Base-by-base conservation (phyloP, 2,113 vertebrate genomes). In the Pseudopodoces humilis region DNA sequence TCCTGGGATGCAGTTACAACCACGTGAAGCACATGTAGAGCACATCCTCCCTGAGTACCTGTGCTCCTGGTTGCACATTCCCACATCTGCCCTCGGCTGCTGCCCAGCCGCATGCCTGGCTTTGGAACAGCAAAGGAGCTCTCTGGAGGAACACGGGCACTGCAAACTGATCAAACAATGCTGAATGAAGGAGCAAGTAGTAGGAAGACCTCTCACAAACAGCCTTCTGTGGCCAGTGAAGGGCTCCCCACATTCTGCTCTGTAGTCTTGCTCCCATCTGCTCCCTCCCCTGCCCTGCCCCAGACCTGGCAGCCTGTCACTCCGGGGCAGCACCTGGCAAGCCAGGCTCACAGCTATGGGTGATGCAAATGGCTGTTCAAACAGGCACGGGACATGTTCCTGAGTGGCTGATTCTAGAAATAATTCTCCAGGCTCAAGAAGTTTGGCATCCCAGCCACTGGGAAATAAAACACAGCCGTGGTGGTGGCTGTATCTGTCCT, bases 51-150 rank as follows among this genome's bases (percentile, higher is more conserved):
- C 53, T 2, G 35, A 79, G 43, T n/a, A 37, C 63, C 28, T 3
- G 0, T 23, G 43, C 49, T 69, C 27, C 83, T 19, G 49, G 24
- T 3, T 56, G 33, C 46, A 12, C 1, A 0, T 19, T 43, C 30
- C n/a, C 30, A 5, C 5, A 0, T 4, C 6, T 43, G 46, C n/a
- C 79, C 3, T 0, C 0, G 28, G 56, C 31, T 13, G 59, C 74
- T 90, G 68, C 65, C 55, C 58, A 18, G 18, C 14, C 0, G 0
- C 30, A 67, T 0, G 7, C 68, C 77, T 1, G 1, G 35, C 56
- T 37, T 13, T 4, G 2, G 68, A 19, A 60, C 50, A 24, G 31
- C 0, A 0, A 33, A 22, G 65, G 56, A n/a, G 68, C 3, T 75
- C 44, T 60, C 43, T 13, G 25, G 43, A 30, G 87, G 37, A 52